phyloP scores from a whole-genome alignment of 2,113 vertebrate species.

The Eidolon helvum region DNA sequence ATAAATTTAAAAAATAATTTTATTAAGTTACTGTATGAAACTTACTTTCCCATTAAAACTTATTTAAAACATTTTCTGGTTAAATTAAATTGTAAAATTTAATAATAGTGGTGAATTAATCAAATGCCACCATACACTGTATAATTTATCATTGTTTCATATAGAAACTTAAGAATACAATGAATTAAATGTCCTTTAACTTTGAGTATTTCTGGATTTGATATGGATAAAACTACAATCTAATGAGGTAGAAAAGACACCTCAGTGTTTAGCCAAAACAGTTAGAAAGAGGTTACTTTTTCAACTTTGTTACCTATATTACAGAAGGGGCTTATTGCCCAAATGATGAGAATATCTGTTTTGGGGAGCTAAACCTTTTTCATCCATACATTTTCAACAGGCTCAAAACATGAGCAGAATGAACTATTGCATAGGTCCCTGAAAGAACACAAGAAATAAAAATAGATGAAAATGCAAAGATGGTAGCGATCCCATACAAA shows the following conservation, averaged over 20 bases:
- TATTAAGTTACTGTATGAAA: neutral
- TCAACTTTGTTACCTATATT: neutral
- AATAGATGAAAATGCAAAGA: neutral
- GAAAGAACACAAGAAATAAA: neutral
- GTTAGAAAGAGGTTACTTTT: neutral
- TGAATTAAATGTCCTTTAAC: neutral
- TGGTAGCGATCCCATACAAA: neutral
- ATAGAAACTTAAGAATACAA: neutral
- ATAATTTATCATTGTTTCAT: neutral
- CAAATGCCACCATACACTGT: neutral
- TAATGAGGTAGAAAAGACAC: neutral
- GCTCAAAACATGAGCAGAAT: neutral
- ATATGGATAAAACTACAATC: neutral
- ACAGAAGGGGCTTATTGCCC: neutral
- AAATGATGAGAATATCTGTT: neutral
- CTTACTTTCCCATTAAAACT: neutral
- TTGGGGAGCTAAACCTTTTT: neutral
- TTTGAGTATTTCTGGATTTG: neutral
- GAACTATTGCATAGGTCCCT: neutral
- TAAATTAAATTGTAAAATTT: neutral
- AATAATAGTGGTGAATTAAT: neutral
- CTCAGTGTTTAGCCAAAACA: neutral
- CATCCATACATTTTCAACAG: neutral
- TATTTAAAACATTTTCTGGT: neutral
- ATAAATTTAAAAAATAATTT: neutral